Evolutionary conservation across 1,140 invertebrate species (phyloP).

Genomic region (Drosophila pandora): DNA sequence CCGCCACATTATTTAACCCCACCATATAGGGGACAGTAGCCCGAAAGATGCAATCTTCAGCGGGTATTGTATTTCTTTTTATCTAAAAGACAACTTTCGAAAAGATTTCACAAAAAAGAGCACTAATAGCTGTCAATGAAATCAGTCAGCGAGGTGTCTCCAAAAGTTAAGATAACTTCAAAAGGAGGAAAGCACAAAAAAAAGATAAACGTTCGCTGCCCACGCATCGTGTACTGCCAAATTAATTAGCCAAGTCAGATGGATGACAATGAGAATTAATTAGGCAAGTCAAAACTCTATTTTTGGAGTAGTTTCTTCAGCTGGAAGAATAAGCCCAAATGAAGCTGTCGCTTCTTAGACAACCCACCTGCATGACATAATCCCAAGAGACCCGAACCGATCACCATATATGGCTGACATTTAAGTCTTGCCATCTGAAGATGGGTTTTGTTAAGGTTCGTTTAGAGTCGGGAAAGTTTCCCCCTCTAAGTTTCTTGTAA

Average conservation of each 20-base stretch:
- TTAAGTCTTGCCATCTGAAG: constrained; percentile 15
- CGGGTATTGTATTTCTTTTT: constrained; percentile 11
- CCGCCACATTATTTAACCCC: constrained; percentile 12
- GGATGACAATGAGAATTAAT: constrained; percentile 64
- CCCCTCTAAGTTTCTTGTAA: neutral
- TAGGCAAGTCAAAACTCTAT: constrained; percentile 49
- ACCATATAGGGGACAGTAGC: constrained; percentile 20
- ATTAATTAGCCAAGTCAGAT: constrained; percentile 60
- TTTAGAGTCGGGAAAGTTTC: neutral
- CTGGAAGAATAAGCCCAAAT: constrained; percentile 8
- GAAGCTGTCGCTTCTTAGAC: constrained; percentile 5
- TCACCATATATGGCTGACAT: constrained; percentile 43
- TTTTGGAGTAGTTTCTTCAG: constrained; percentile 13
- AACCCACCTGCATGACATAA: constrained; percentile 49
- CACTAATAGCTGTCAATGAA: constrained; percentile 47
- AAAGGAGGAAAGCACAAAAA: neutral
- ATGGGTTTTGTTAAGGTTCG: constrained; percentile 14
- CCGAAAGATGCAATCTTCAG: constrained; percentile 10
- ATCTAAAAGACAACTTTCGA: constrained; percentile 32
- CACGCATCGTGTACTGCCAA: constrained; percentile 49
- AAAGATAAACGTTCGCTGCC: constrained; percentile 18
- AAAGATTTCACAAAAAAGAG: constrained; percentile 27
- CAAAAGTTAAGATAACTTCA: constrained; percentile 2
- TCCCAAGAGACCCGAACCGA: constrained; percentile 9
- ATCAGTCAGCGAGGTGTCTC: constrained; percentile 23